These are phyloP conservation scores for Varanus salvator DNA, from an alignment of 2,113 vertebrate genomes.

Conservation along the genomic window DNA sequence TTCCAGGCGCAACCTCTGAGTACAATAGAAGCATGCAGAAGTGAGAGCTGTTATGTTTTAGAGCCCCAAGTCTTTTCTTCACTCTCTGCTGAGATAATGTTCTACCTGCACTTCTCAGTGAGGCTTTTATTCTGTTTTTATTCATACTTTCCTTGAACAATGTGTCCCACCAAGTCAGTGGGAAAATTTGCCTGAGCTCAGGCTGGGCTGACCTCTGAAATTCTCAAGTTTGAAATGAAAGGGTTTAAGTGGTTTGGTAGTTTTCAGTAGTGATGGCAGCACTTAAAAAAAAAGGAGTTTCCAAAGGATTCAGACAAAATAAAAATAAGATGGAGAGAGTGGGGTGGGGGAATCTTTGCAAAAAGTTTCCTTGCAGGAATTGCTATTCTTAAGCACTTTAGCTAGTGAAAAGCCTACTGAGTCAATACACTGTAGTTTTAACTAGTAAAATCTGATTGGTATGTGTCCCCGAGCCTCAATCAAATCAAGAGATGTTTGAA, in stretches of 20 bases:
- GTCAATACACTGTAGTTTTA: conserved; percentile 40
- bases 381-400: conserved; percentile 24
- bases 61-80: background rate
- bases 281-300: conserved; percentile 40
- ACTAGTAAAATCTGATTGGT: conserved; percentile 51
- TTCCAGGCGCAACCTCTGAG: background rate
- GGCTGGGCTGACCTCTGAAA: conserved; percentile 10
- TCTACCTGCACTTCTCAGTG: rapidly evolving
- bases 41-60: background rate
- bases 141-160: background rate
- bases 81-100: background rate
- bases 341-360: conserved; percentile 8
- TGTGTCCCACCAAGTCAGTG: background rate
- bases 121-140: background rate
- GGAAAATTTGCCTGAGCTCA: conserved; percentile 11
- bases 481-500: conserved; percentile 61
- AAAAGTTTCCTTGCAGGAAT: conserved; percentile 37
- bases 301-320: conserved; percentile 58
- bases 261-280: conserved; percentile 4
- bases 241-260: conserved; percentile 44
- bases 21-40: background rate
- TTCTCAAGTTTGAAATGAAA: conserved; percentile 55
- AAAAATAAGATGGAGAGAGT: conserved; percentile 11
- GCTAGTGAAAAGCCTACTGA: conserved; percentile 37
- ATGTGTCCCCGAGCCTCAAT: conserved; percentile 44